A percentile compares a stretch with the other conserved stretches of the same genome.
phyloP scores from a whole-genome alignment of 2,797 vertebrate genomes.

The Mus minutoides region DNA sequence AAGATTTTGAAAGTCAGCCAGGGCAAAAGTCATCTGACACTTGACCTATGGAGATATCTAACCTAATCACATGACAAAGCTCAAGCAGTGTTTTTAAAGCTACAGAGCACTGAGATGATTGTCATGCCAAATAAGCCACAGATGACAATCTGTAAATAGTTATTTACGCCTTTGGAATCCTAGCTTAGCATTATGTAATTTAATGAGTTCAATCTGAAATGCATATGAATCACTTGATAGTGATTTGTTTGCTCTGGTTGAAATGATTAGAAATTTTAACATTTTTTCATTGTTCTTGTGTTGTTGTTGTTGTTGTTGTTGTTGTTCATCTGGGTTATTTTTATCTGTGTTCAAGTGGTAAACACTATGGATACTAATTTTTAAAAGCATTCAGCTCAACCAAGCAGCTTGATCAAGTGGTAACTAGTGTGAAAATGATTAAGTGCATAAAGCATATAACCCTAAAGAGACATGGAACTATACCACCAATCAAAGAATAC shows the following conservation, averaged over 20 bases:
- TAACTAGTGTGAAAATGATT: neutral
- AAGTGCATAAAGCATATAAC: neutral
- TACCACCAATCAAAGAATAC: no score
- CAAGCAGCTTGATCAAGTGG: neutral
- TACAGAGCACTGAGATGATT: neutral
- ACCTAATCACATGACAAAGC: neutral
- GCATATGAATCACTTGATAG: neutral
- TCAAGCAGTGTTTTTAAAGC: neutral
- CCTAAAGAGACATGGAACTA: no score
- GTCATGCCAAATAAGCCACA: neutral
- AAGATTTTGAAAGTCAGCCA: neutral
- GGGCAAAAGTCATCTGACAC: neutral
- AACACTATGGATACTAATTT: neutral
- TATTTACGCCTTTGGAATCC: neutral
- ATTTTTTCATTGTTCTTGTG: neutral
- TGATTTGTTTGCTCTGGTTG: neutral
- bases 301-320: neutral
- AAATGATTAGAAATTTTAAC: neutral
- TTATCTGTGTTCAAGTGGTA: neutral
- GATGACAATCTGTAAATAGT: neutral
- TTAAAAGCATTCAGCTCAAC: neutral
- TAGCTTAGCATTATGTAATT: neutral
- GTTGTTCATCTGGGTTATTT: neutral
- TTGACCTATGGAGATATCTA: neutral
- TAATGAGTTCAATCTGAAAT: neutral